Evolutionary conservation across 2,113 vertebrate genomes (phyloP).

Genomic region (Nycticebus coucang): DNA sequence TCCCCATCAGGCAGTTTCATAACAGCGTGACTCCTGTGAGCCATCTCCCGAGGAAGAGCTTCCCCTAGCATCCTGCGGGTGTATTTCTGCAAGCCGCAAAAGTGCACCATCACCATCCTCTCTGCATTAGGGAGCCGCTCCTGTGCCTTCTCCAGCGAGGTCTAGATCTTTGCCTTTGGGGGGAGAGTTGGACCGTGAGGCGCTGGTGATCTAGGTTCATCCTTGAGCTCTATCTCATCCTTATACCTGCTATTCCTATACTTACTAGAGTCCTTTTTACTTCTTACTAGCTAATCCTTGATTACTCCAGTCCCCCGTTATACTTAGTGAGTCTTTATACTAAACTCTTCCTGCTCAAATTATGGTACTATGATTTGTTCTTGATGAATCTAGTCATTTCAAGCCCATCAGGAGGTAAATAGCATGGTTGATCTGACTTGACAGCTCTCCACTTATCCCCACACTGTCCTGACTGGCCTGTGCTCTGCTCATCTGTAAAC

Average conservation of each 20-base stretch:
- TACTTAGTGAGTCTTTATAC: background rate
- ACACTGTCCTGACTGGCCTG: background rate
- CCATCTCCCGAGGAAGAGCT: too few species aligned
- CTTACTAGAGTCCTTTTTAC: background rate
- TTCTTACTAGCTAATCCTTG: background rate
- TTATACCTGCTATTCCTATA: background rate
- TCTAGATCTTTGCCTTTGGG: background rate
- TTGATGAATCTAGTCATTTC: background rate
- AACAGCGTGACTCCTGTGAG: too few species aligned
- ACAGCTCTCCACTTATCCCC: background rate
- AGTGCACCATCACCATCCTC: background rate
- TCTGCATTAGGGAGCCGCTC: background rate
- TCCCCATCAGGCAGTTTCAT: background rate
- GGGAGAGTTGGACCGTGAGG: background rate
- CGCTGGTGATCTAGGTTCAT: background rate
- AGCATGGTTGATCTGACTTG: accelerated
- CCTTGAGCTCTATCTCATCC: background rate
- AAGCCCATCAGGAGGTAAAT: background rate
- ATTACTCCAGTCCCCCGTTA: background rate
- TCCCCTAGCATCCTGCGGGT: background rate
- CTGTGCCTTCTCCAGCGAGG: background rate
- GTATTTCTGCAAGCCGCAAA: background rate
- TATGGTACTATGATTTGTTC: background rate
- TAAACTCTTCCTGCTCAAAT: background rate
- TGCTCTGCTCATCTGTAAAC: background rate